phyloP scores from a whole-genome alignment of 1,140 invertebrate genomes.

The Drosophila pseudoobscura region DNA sequence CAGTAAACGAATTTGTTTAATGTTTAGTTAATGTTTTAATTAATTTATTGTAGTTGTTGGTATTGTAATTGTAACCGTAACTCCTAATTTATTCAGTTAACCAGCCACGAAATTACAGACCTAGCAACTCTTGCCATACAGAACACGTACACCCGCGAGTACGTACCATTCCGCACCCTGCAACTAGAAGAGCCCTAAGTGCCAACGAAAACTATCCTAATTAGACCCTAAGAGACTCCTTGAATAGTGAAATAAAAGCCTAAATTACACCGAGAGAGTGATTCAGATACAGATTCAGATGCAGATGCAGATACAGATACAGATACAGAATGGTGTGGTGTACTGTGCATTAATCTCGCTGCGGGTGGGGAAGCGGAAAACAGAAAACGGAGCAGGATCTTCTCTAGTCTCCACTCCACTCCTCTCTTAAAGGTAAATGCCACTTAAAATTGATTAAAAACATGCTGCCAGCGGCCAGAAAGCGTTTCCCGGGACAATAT shows the following conservation, averaged over 20 bases:
- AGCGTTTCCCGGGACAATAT: conserved; percentile 56
- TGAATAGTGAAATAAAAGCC: conserved; percentile 56
- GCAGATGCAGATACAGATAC: too few species aligned
- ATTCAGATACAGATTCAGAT: too few species aligned
- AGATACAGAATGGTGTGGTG: conserved; percentile 6
- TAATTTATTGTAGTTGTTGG: conserved; percentile 81
- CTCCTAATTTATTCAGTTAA: conserved; percentile 63
- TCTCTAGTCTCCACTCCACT: neutral
- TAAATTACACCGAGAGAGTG: conserved; percentile 35
- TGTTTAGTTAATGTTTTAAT: conserved; percentile 72
- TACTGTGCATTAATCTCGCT: conserved; percentile 52
- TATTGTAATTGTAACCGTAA: conserved; percentile 66
- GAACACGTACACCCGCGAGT: conserved; percentile 18
- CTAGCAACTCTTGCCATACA: conserved; percentile 79
- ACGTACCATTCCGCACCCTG: conserved; percentile 50
- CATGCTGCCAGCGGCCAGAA: conserved; percentile 52
- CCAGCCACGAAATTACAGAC: conserved; percentile 53
- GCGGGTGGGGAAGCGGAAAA: conserved; percentile 26
- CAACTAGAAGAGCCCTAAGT: conserved; percentile 46
- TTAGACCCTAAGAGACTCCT: conserved; percentile 59
- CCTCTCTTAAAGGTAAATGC: conserved; percentile 59
- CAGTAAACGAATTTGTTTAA: conserved; percentile 71
- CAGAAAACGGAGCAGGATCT: conserved; percentile 11
- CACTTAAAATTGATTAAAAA: conserved; percentile 82
- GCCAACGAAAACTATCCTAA: conserved; percentile 61